Percentiles rank a stretch among this genome's conserved stretches.
phyloP scores from a whole-genome alignment of 2,113 vertebrate species.

The Phoxinus phoxinus region DNA sequence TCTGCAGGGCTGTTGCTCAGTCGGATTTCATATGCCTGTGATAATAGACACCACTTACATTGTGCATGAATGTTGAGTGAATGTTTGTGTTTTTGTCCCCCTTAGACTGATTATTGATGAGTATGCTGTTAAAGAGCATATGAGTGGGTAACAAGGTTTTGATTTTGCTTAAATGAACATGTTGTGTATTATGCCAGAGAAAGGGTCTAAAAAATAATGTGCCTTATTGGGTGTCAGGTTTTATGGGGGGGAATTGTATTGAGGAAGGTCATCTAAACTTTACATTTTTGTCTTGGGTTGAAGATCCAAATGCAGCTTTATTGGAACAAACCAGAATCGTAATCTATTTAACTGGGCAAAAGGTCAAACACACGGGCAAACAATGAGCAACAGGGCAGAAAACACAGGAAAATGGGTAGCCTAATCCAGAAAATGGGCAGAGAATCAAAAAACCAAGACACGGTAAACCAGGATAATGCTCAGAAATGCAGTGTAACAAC shows the following conservation, averaged over 20 bases:
- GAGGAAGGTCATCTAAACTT: not conserved
- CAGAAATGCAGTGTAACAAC: too few relatives aligned
- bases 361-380: too few relatives aligned
- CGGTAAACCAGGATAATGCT: too few relatives aligned
- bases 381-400: too few relatives aligned
- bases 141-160: not conserved
- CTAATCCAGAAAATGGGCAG: too few relatives aligned
- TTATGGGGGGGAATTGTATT: not conserved
- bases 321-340: too few relatives aligned
- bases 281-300: too few relatives aligned
- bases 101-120: constrained; percentile 24
- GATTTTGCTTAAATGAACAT: not conserved
- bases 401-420: too few relatives aligned
- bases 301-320: too few relatives aligned
- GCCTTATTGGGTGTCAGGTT: not conserved
- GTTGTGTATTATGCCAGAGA: not conserved
- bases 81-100: not conserved
- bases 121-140: constrained; percentile 24
- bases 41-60: constrained; percentile 6
- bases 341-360: too few relatives aligned
- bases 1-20: constrained; percentile 13
- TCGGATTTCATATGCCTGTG: not conserved
- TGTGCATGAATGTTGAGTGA: not conserved
- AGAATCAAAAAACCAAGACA: too few relatives aligned
- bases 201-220: not conserved